phyloP scores from a whole-genome alignment of 2,797 vertebrate species.

The Rhabdophis nuchalis region DNA sequence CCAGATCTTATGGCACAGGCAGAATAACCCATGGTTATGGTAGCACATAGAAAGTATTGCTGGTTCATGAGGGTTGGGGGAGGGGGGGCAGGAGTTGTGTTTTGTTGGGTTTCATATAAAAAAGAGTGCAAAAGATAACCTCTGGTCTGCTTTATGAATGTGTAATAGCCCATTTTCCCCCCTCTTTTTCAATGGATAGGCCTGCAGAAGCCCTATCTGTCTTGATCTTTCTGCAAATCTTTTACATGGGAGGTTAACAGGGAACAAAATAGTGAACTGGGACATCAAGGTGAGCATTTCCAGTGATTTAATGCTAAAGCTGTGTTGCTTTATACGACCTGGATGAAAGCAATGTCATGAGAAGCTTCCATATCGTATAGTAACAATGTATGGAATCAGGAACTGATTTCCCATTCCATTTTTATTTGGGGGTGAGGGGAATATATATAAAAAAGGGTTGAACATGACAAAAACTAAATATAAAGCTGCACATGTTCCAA shows the following conservation, averaged over 20 bases:
- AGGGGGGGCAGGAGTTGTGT: background rate
- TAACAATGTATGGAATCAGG: background rate
- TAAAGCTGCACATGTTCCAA: background rate
- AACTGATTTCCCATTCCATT: background rate
- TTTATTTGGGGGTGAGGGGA: background rate
- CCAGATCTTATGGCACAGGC: background rate
- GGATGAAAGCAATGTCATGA: background rate
- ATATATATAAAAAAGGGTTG: no score
- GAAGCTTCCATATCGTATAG: background rate
- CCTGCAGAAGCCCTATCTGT: slow-evolving; percentile 92
- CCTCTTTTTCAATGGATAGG: slow-evolving; percentile 70
- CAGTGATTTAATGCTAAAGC: background rate
- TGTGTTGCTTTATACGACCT: background rate
- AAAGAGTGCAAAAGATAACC: background rate
- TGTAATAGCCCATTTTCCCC: background rate
- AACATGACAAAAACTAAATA: background rate
- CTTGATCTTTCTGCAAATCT: slow-evolving; percentile 89
- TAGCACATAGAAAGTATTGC: background rate
- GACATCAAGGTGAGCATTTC: slow-evolving; percentile 86
- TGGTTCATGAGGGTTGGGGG: background rate
- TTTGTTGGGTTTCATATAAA: background rate
- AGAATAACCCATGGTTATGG: background rate
- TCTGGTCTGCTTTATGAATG: background rate
- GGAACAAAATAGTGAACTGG: slow-evolving; percentile 97
- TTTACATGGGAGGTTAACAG: slow-evolving; percentile 93